Evolutionary conservation across 2,797 vertebrate species (phyloP).

Genomic region (Parauchenoglanis punctatus): DNA sequence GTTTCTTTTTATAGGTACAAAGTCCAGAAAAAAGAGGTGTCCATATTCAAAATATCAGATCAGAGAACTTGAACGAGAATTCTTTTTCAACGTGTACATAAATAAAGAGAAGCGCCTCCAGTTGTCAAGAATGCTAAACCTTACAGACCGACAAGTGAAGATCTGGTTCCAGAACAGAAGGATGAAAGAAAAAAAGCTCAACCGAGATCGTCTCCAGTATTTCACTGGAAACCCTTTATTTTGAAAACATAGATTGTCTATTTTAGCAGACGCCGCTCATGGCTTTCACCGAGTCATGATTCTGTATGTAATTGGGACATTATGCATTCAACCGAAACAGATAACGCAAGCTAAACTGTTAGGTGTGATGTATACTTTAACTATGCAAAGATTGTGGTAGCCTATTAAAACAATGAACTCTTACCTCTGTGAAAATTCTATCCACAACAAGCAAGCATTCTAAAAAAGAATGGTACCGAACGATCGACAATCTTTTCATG

Average conservation of each 20-base stretch:
- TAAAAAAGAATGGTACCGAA: constrained; percentile 52
- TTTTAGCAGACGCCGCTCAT: constrained; percentile 42
- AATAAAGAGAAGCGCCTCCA: constrained; percentile 99
- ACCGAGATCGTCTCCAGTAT: constrained; percentile 96
- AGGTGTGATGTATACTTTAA: constrained; percentile 49
- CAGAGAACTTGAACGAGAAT: constrained; percentile 98
- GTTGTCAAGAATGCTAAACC: constrained; percentile 94
- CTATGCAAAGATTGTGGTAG: constrained; percentile 65
- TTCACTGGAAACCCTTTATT: constrained; percentile 98
- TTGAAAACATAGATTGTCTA: constrained; percentile 70
- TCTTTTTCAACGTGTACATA: constrained; percentile 99
- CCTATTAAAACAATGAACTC: constrained; percentile 45
- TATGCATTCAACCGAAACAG: constrained; percentile 45
- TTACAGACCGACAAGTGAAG: constrained; percentile 98
- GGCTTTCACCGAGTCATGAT: constrained; percentile 49
- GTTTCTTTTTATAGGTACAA: constrained; percentile 72
- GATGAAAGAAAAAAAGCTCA: constrained; percentile 99
- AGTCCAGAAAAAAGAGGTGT: constrained; percentile 96
- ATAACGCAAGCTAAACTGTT: constrained; percentile 27
- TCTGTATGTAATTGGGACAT: constrained; percentile 45
- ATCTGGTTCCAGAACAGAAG: constrained; percentile 99
- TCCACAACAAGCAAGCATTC: constrained; percentile 42
- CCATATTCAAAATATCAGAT: constrained; percentile 99
- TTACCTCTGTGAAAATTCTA: constrained; percentile 55
- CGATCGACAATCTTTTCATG: constrained; percentile 62